A percentile compares a stretch with the other conserved stretches of the same genome.
Conservation (phyloP, 2,797 vertebrate genomes). For the Oreortyx pictus region DNA sequence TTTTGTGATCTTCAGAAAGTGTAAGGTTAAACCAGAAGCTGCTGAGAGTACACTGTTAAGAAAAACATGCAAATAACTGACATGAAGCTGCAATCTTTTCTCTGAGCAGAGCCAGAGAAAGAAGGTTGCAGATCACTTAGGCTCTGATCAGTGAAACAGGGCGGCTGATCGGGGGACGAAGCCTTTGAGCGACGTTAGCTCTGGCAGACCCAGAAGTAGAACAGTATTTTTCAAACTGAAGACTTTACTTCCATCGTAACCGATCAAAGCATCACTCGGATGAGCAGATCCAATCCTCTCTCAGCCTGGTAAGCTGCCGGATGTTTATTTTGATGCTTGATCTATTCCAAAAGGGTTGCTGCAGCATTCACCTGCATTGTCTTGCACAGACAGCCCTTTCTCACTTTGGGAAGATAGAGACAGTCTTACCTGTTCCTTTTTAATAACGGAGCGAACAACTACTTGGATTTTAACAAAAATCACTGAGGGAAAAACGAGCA, state of each 20-base stretch:
- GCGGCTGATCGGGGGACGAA: slow-evolving; percentile 54
- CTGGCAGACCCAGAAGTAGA: slow-evolving; percentile 43
- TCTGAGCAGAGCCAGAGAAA: slow-evolving; percentile 26
- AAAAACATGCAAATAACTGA: slow-evolving; percentile 36
- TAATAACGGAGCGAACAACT: background rate
- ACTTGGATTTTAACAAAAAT: slow-evolving; percentile 23
- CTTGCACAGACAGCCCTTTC: background rate
- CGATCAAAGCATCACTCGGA: slow-evolving; percentile 25
- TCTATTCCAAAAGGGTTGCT: slow-evolving; percentile 19
- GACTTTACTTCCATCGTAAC: background rate
- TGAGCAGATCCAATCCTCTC: slow-evolving; percentile 19
- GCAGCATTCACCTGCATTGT: background rate
- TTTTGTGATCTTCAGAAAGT: background rate
- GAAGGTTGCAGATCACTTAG: slow-evolving; percentile 24
- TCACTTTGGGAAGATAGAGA: slow-evolving; percentile 12
- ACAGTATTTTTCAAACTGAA: slow-evolving; percentile 45
- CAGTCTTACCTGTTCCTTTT: background rate
- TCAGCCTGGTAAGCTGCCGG: slow-evolving; percentile 49
- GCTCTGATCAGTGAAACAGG: slow-evolving; percentile 24
- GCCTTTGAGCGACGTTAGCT: slow-evolving; percentile 35
- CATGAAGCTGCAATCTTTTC: slow-evolving; percentile 33
- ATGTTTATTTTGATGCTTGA: slow-evolving; percentile 28
- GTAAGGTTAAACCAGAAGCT: slow-evolving; percentile 31
- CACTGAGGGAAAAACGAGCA: background rate
- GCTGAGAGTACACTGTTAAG: slow-evolving; percentile 1